Percentiles rank a stretch among this genome's conserved stretches.
Evolutionary conservation across 2,113 vertebrate genomes (phyloP).

Genomic region (Haplochromis vanheusdeni): DNA sequence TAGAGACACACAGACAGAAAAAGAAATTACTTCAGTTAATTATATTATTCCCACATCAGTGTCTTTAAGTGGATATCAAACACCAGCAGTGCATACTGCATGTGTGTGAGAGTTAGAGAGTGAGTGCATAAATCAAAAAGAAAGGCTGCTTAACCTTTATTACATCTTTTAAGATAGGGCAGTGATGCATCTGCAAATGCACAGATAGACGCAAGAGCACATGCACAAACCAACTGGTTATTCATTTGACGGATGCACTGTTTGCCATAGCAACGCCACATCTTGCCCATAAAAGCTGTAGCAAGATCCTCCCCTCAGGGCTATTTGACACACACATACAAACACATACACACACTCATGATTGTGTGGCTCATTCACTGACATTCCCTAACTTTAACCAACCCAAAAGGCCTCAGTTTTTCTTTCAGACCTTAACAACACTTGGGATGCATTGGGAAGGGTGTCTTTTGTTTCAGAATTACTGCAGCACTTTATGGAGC

Average conservation of each 20-base stretch:
- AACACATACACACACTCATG: background rate
- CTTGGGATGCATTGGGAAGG: background rate
- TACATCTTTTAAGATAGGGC: background rate
- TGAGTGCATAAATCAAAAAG: background rate
- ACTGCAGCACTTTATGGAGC: background rate
- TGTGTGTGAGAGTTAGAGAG: background rate
- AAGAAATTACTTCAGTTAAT: constrained; percentile 8
- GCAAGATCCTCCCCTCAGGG: constrained; percentile 15
- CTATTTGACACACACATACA: background rate
- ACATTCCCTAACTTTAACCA: background rate
- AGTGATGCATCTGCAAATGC: background rate
- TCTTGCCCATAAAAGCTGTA: constrained; percentile 23
- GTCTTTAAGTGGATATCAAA: constrained; percentile 28
- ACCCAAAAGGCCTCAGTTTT: background rate
- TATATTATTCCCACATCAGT: constrained; percentile 11
- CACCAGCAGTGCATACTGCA: background rate
- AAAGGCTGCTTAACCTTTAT: background rate
- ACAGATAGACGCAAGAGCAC: background rate
- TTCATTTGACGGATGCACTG: constrained; percentile 1
- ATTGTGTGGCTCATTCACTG: background rate
- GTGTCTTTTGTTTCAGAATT: background rate
- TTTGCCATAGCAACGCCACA: constrained; percentile 49
- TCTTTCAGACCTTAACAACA: background rate
- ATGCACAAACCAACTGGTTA: background rate
- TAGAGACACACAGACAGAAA: background rate